phyloP scores from a whole-genome alignment of 2,797 vertebrate genomes.

The Bradypodion ventrale region DNA sequence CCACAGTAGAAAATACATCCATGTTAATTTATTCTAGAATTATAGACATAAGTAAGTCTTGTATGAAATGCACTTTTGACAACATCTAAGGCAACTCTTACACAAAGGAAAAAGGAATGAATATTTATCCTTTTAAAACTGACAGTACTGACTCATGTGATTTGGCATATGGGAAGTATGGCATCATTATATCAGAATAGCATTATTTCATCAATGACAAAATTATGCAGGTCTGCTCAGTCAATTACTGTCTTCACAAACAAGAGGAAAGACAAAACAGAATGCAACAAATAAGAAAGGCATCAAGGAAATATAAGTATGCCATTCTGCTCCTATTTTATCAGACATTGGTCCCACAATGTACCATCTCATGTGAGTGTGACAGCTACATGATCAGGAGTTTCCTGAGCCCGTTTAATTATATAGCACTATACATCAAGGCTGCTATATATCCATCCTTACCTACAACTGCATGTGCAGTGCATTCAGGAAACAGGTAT shows the following conservation, averaged over 20 bases:
- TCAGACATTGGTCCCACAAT: background rate
- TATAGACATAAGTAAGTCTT: rapidly evolving
- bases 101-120: background rate
- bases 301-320: background rate
- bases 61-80: background rate
- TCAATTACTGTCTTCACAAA: background rate
- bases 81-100: slow-evolving; percentile 33
- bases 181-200: background rate
- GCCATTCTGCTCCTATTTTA: background rate
- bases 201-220: background rate
- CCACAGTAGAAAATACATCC: background rate
- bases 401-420: too few species aligned
- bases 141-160: background rate
- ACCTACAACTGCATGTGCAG: background rate
- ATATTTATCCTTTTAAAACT: background rate
- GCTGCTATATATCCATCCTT: background rate
- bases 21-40: background rate
- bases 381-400: background rate
- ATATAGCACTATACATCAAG: background rate
- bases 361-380: background rate
- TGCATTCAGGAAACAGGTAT: background rate
- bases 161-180: background rate
- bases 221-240: background rate
- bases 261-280: background rate
- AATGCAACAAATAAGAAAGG: background rate